These are phyloP conservation scores for Eidolon dupreanum DNA, from an alignment of 2,797 vertebrate species.

Conservation along the genomic window DNA sequence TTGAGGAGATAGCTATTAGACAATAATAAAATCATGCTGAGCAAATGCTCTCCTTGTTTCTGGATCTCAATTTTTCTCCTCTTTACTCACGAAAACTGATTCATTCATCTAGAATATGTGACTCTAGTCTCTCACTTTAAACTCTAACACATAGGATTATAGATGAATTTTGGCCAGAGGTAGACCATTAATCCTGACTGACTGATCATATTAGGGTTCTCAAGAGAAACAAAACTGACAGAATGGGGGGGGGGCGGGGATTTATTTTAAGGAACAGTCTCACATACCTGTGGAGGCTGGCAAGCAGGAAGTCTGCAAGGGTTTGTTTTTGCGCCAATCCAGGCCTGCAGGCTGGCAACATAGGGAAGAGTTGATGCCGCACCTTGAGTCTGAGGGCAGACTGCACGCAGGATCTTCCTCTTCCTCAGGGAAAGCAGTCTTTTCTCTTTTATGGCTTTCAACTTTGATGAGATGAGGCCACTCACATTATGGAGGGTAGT, in stretches of 20 bases:
- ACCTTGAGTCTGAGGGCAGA: neutral
- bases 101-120: neutral
- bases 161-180: neutral
- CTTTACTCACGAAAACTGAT: conserved; percentile 8
- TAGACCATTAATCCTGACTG: conserved; percentile 21
- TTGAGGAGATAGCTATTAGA: neutral
- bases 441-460: neutral
- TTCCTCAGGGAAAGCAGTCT: neutral
- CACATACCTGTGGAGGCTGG: neutral
- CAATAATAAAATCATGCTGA: neutral
- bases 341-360: no score
- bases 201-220: neutral
- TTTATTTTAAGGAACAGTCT: neutral
- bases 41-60: neutral
- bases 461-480: neutral
- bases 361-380: neutral
- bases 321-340: neutral
- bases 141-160: neutral
- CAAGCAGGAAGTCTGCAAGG: neutral
- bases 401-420: neutral
- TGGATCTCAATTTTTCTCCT: conserved; percentile 2
- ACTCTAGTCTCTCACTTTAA: conserved; percentile 11
- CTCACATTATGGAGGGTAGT: neutral
- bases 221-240: neutral
- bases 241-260: neutral